Evolutionary conservation across 2,113 vertebrate genomes (phyloP), one percentile per base, ranked within the genome.

Genomic region (Microcebus griseorufus): DNA sequence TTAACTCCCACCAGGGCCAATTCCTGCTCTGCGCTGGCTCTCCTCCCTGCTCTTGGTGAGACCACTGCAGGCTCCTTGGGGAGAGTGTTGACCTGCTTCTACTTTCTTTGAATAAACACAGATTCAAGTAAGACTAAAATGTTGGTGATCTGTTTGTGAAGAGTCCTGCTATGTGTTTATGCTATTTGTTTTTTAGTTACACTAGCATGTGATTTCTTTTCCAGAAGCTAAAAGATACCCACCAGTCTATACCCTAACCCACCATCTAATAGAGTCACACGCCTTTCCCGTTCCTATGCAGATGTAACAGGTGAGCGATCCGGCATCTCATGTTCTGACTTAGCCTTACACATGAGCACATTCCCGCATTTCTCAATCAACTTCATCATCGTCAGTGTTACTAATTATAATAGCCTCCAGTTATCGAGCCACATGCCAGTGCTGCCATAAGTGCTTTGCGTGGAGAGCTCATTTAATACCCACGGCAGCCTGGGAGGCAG

Each of bases 211-310:
- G 4, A 65, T 45, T 90, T 70, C 53, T 67, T 34, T 32, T 53
- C 34, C n/a, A 17, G 70, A 93, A 79, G 48, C 9, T 53, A 32
- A 39, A 55, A 62, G 7, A 22, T 23, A 32, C 16, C 29, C 75
- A 73, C 45, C 48, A 8, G 37, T 29, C 78, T 51, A 42, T 10
- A 12, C 7, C 78, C 39, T 18, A 17, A 45, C 34, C 84, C 53
- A 4, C 42, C 2, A 0, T 2, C 42, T 27, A 3, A 37, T 0
- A 0, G 10, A 0, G 23, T 0, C 0, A 0, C 9, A 0, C 0
- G 0, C 4, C 67, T 29, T 27, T 62, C 48, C 64, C 1, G 10
- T 55, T 6, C 25, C 3, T 27, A 23, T 4, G 8, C 2, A 4
- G 82, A 4, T 2, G 1, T 5, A 6, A 37, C 0, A 10, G 55